Evolutionary conservation across 2,113 vertebrate species (phyloP).

Genomic region (Sander vitreus): DNA sequence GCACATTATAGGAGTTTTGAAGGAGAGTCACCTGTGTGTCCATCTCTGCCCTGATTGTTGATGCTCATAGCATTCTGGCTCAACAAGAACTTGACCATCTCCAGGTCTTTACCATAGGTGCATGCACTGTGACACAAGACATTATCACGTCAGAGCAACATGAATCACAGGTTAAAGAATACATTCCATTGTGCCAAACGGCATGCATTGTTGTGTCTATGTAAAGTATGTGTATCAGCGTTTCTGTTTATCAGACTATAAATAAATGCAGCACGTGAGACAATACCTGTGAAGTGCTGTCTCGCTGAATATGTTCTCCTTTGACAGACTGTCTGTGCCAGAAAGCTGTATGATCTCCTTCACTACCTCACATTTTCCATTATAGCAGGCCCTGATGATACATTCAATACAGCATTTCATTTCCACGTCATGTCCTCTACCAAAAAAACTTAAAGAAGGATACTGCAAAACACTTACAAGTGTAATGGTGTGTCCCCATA

Average conservation of each 20-base stretch:
- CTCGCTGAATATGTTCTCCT: slow-evolving; percentile 98
- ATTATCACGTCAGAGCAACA: slow-evolving; percentile 4
- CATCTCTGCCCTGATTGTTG: slow-evolving; percentile 95
- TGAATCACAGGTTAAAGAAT: not conserved
- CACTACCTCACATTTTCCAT: slow-evolving; percentile 89
- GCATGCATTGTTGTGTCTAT: not conserved
- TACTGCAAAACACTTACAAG: slow-evolving; percentile 84
- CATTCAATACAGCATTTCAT: not conserved
- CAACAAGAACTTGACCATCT: slow-evolving; percentile 94
- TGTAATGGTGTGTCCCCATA: slow-evolving; percentile 95
- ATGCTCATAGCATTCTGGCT: slow-evolving; percentile 91
- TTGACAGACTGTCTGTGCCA: slow-evolving; percentile 91
- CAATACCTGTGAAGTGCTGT: slow-evolving; percentile 92
- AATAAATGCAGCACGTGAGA: not conserved
- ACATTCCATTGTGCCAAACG: not conserved
- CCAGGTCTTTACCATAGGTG: slow-evolving; percentile 93
- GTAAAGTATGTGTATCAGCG: not conserved
- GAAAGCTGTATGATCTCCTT: slow-evolving; percentile 92
- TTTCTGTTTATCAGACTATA: not conserved
- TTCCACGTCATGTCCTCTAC: not conserved
- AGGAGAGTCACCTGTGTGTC: slow-evolving; percentile 89
- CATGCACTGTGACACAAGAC: slow-evolving; percentile 86
- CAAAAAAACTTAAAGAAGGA: not conserved
- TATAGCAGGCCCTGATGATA: slow-evolving; percentile 91
- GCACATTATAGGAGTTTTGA: not conserved